These are phyloP conservation scores for Ephydatia muelleri DNA, from an alignment of 37 sponge, comb jelly and placozoan genomes.

Conservation along the genomic window DNA sequence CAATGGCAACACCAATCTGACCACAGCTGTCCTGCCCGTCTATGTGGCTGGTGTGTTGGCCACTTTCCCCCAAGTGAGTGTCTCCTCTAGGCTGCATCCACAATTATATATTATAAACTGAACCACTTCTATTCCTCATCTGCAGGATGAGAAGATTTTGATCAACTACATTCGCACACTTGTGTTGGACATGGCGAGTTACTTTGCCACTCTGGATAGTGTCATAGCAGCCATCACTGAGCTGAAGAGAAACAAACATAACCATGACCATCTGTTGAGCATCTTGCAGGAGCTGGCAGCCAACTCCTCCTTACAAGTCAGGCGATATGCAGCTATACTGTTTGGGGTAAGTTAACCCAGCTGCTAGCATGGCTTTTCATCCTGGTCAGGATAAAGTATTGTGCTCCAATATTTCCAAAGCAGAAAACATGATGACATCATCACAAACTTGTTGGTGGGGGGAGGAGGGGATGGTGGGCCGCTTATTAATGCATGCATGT, in stretches of 20 bases:
- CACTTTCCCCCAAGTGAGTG: slow-evolving; percentile 46
- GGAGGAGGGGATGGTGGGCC: no score
- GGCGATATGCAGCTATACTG: slow-evolving; percentile 58
- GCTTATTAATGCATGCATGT: no score
- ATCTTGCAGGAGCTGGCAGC: slow-evolving; percentile 51
- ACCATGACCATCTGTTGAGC: slow-evolving; percentile 39
- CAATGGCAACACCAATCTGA: slow-evolving; percentile 59
- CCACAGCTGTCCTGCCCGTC: slow-evolving; percentile 60
- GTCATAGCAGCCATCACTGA: slow-evolving; percentile 36
- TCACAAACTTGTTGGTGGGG: no score
- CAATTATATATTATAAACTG: background rate
- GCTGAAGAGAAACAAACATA: slow-evolving; percentile 39
- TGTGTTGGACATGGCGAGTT: slow-evolving; percentile 49
- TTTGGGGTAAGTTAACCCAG: slow-evolving; percentile 8
- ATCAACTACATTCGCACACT: slow-evolving; percentile 16
- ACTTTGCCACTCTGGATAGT: slow-evolving; percentile 63
- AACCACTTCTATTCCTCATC: background rate
- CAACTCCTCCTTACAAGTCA: slow-evolving; percentile 65
- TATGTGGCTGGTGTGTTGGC: slow-evolving; percentile 75
- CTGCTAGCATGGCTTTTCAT: no score
- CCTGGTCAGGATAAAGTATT: no score
- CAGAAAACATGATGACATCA: no score
- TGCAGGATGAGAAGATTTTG: slow-evolving; percentile 40
- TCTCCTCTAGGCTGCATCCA: background rate
- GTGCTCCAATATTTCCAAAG: no score